Conservation (phyloP, 35 echinoderm and acorn worm genomes). For the Apostichopus parvimensis region DNA sequence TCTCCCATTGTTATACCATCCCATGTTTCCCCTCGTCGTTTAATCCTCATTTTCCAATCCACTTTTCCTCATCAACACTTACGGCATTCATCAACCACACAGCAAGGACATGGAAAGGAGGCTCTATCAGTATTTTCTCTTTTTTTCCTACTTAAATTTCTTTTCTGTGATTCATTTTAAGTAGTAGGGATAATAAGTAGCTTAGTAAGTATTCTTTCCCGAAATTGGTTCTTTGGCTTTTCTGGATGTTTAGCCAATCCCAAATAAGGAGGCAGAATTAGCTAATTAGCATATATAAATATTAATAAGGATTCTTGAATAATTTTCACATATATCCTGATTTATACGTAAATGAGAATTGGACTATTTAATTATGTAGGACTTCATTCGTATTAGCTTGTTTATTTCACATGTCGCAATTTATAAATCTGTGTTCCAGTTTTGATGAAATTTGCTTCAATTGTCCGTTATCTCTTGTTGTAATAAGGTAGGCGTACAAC, state of each 20-base stretch:
- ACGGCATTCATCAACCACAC: no score
- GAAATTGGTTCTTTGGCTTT: not conserved
- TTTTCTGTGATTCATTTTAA: slow-evolving; percentile 6
- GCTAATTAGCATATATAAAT: slow-evolving; percentile 4
- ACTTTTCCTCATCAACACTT: no score
- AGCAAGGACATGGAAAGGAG: no score
- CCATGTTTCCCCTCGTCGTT: no score
- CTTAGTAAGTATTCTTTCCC: not conserved
- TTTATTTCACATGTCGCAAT: no score
- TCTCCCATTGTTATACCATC: no score
- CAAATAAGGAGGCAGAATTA: slow-evolving; percentile 9
- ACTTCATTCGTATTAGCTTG: not conserved
- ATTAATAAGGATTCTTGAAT: not conserved
- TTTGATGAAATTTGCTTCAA: not conserved
- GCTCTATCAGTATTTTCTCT: not conserved
- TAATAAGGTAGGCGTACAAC: not conserved
- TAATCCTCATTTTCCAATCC: no score
- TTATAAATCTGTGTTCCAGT: no score
- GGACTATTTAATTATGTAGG: not conserved
- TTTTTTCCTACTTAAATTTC: slow-evolving; percentile 4
- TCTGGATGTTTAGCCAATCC: slow-evolving; percentile 1
- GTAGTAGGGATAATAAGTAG: not conserved
- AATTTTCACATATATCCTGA: not conserved
- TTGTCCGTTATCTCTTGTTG: not conserved
- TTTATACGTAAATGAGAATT: not conserved